Conservation (phyloP, 1,140 invertebrate species). For the Colletes latitarsis region DNA sequence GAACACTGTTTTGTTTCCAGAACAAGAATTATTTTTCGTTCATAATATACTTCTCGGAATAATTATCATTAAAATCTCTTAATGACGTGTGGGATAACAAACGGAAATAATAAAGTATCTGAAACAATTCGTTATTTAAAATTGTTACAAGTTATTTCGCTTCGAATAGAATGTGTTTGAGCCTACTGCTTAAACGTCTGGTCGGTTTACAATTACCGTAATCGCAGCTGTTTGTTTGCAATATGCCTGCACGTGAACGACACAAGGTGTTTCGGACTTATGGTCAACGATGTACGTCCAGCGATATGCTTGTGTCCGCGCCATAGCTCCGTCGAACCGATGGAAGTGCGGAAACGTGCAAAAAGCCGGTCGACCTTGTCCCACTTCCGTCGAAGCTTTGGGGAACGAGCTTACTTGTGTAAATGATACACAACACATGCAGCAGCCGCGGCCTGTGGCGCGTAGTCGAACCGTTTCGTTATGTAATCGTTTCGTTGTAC, state of each 20-base stretch:
- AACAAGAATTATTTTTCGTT: neutral
- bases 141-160: no score
- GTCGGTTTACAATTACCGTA: neutral
- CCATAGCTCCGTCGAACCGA: constrained; percentile 37
- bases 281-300: constrained; percentile 26
- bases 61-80: no score
- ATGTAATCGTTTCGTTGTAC: constrained; percentile 32
- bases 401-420: constrained; percentile 59
- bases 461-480: constrained; percentile 28
- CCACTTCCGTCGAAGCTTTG: constrained; percentile 58
- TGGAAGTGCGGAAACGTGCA: constrained; percentile 51
- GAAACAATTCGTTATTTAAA: no score
- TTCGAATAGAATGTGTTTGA: no score
- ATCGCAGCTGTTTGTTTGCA: neutral
- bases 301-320: constrained; percentile 21
- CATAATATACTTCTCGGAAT: neutral
- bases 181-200: no score
- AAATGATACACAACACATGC: constrained; percentile 51
- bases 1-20: neutral
- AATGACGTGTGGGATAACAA: no score
- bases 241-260: neutral
- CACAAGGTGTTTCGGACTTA: neutral
- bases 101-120: no score
- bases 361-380: constrained; percentile 60
- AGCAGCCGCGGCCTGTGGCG: constrained; percentile 3